Percentiles rank a stretch among this genome's conserved stretches.
Conservation (phyloP, 64 coral and sea anemone genomes). For the Anthopleura sola region DNA sequence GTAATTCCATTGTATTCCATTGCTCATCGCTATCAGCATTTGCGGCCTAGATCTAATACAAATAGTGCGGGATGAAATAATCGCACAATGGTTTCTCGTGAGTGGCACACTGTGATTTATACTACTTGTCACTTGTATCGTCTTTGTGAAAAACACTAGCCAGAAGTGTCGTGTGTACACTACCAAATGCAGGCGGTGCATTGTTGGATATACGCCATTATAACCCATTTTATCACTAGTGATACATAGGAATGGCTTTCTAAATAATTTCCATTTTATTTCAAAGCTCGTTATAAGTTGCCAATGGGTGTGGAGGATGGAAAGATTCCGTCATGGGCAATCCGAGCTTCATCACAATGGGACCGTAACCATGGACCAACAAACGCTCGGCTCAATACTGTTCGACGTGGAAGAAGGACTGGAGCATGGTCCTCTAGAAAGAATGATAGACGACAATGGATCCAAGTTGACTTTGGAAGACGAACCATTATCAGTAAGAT, state of each 20-base stretch:
- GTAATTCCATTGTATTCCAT: too few species aligned
- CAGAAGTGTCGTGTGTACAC: background rate
- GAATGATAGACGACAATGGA: conserved; percentile 72
- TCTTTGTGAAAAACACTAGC: too few species aligned
- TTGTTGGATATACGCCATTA: too few species aligned
- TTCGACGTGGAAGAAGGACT: conserved; percentile 23
- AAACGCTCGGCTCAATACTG: conserved; percentile 47
- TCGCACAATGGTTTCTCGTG: background rate
- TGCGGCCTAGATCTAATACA: background rate
- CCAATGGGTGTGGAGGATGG: conserved; percentile 73
- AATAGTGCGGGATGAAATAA: background rate
- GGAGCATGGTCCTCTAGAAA: conserved; percentile 54
- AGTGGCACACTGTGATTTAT: background rate
- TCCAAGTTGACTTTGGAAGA: conserved; percentile 61
- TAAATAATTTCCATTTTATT: background rate
- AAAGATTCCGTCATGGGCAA: conserved; percentile 49
- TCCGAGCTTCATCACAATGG: conserved; percentile 62
- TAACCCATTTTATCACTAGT: too few species aligned
- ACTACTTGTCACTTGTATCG: background rate
- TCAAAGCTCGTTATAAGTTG: background rate
- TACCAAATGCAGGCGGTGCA: too few species aligned
- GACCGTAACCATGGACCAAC: conserved; percentile 73
- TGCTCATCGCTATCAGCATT: too few species aligned
- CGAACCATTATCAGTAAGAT: conserved; percentile 44
- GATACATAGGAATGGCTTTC: too few species aligned